Evolutionary conservation across 2,113 vertebrate species (phyloP).

Genomic region (Gila orcuttii): DNA sequence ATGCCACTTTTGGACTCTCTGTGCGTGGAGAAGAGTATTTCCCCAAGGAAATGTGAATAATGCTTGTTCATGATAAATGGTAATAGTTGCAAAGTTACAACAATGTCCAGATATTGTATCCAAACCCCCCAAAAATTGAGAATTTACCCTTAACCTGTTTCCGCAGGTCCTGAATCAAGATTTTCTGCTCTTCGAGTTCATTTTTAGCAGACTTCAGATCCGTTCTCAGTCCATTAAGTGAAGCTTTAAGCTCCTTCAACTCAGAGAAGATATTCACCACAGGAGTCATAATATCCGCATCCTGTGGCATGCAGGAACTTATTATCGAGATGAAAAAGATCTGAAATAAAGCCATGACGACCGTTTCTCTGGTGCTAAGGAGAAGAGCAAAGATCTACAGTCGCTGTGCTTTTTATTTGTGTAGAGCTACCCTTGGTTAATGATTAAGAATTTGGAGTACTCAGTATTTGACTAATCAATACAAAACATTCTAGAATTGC

Average conservation of each 20-base stretch:
- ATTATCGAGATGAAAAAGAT: background rate
- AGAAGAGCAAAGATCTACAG: background rate
- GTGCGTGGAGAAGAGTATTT: background rate
- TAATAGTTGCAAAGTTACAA: too few relatives aligned
- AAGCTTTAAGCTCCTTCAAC: conserved; percentile 36
- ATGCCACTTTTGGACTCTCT: conserved; percentile 44
- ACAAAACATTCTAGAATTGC: conserved; percentile 5
- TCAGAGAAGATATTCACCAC: conserved; percentile 43
- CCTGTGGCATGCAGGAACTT: background rate
- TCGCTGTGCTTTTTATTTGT: background rate
- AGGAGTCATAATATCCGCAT: conserved; percentile 16
- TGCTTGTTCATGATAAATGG: too few relatives aligned
- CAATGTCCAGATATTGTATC: too few relatives aligned
- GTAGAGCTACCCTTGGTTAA: background rate
- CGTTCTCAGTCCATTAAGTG: conserved; percentile 2
- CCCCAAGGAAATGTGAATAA: too few relatives aligned
- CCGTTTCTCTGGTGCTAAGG: background rate
- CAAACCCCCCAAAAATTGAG: too few relatives aligned
- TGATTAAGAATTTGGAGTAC: background rate
- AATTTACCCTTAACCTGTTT: conserved; percentile 33
- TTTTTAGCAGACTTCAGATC: conserved; percentile 29
- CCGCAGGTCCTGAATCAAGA: conserved; percentile 30
- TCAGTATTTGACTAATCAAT: background rate
- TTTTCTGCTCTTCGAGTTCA: conserved; percentile 42
- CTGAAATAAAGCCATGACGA: background rate